These are phyloP conservation scores for Tolmerus cingulatus DNA, from an alignment of 2,888 invertebrate genomes.

Conservation along the genomic window DNA sequence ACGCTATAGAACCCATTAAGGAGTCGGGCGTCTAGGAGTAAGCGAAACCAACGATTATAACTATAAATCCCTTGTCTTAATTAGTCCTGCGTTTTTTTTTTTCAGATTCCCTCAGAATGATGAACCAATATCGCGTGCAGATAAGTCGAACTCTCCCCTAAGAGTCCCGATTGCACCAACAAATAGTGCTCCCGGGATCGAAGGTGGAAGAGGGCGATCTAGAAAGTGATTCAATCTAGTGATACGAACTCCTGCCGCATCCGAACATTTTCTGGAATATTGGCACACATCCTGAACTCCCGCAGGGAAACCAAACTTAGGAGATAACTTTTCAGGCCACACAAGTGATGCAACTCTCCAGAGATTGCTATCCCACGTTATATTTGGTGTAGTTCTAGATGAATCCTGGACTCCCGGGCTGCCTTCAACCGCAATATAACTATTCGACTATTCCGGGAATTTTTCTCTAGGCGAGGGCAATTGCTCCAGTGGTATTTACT, in stretches of 20 bases:
- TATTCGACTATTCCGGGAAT: not conserved
- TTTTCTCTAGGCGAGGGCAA: not conserved
- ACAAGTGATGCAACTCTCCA: not conserved
- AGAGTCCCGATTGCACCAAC: not conserved
- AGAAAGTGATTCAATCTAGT: not conserved
- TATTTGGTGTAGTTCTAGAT: not conserved
- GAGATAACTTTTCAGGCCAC: not conserved
- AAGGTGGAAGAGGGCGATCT: not conserved
- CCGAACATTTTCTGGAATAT: not conserved
- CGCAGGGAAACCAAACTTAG: not conserved
- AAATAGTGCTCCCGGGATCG: not conserved
- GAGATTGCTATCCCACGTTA: not conserved
- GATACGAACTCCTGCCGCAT: not conserved
- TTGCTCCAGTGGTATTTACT: slow-evolving; percentile 2
- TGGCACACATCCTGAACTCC: not conserved
- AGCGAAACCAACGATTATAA: not conserved
- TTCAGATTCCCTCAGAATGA: not conserved
- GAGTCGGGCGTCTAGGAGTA: not conserved
- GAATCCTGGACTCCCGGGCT: not conserved
- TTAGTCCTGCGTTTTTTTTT: not conserved
- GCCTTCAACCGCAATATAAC: not conserved
- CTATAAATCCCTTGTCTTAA: not conserved
- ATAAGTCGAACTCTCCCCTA: not conserved
- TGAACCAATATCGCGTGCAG: not conserved
- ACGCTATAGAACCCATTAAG: not conserved